These are phyloP conservation scores for Heliconius hortense DNA, from an alignment of 2,888 invertebrate species.

Conservation along the genomic window DNA sequence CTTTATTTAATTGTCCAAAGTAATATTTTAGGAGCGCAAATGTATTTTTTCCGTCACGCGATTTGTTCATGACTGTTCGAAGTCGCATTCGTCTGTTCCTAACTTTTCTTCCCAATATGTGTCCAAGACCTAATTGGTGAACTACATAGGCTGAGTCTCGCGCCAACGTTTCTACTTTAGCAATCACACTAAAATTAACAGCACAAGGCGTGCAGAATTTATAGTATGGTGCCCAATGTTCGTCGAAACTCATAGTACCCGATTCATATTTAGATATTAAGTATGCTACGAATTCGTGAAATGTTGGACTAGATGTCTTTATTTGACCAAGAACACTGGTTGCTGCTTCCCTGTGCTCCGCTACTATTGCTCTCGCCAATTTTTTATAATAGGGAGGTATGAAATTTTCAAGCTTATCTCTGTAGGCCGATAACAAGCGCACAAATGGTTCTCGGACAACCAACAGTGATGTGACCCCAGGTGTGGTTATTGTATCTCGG, in stretches of 20 bases:
- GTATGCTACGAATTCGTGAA: slow-evolving; percentile 87
- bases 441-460: slow-evolving; percentile 89
- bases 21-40: slow-evolving; percentile 73
- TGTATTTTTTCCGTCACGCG: slow-evolving; percentile 77
- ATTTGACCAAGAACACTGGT: slow-evolving; percentile 60
- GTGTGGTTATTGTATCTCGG: slow-evolving; percentile 79
- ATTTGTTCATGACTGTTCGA: slow-evolving; percentile 79
- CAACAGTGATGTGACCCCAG: slow-evolving; percentile 84
- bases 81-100: slow-evolving; percentile 75
- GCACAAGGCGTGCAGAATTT: slow-evolving; percentile 85
- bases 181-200: slow-evolving; percentile 84
- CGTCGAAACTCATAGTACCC: slow-evolving; percentile 79
- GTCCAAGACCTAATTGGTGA: slow-evolving; percentile 81
- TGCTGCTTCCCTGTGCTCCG: slow-evolving; percentile 78
- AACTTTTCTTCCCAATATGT: slow-evolving; percentile 74
- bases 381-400: slow-evolving; percentile 87
- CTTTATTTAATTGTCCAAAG: slow-evolving; percentile 80
- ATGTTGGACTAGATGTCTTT: slow-evolving; percentile 81
- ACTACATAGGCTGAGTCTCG: slow-evolving; percentile 83
- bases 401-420: slow-evolving; percentile 87
- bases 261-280: slow-evolving; percentile 83
- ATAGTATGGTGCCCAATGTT: slow-evolving; percentile 85
- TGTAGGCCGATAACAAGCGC: slow-evolving; percentile 86
- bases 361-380: slow-evolving; percentile 84
- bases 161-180: slow-evolving; percentile 84